Evolutionary conservation across 2,888 invertebrate genomes (phyloP).

Genomic region (Netelia inedita): DNA sequence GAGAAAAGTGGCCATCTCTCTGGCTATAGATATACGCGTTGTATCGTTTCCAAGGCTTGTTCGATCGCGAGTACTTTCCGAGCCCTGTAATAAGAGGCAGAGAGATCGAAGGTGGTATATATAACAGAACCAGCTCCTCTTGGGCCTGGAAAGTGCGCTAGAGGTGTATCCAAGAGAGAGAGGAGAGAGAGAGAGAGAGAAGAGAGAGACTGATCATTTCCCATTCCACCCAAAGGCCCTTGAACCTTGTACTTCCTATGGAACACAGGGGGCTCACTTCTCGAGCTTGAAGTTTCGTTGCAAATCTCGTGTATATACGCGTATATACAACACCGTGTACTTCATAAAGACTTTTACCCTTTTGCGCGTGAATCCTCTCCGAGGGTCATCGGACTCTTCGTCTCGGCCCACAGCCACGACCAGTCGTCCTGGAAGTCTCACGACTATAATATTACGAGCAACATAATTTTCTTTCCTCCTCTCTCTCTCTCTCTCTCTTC

Average conservation of each 20-base stretch:
- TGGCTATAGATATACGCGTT: slow-evolving; percentile 2
- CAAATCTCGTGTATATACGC: background rate
- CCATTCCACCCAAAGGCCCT: slow-evolving; percentile 52
- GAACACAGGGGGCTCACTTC: slow-evolving; percentile 36
- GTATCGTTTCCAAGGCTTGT: slow-evolving; percentile 16
- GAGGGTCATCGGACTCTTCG: slow-evolving; percentile 37
- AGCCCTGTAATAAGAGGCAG: slow-evolving; percentile 47
- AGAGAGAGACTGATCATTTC: slow-evolving; percentile 50
- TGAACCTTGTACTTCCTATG: slow-evolving; percentile 58
- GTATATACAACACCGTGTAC: background rate
- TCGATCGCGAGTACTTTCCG: slow-evolving; percentile 30
- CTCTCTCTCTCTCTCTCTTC: slow-evolving; percentile 10
- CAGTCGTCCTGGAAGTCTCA: slow-evolving; percentile 39
- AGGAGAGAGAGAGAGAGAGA: background rate
- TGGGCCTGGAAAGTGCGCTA: slow-evolving; percentile 27
- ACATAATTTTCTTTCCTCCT: slow-evolving; percentile 30
- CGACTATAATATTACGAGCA: slow-evolving; percentile 35
- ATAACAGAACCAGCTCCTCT: slow-evolving; percentile 45
- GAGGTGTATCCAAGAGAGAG: slow-evolving; percentile 36
- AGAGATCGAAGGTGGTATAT: slow-evolving; percentile 49
- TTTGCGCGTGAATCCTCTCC: slow-evolving; percentile 10
- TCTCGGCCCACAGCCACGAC: slow-evolving; percentile 26
- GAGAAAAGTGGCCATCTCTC: background rate
- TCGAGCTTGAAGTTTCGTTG: slow-evolving; percentile 45
- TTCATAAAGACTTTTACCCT: slow-evolving; percentile 32